Evolutionary conservation across 2,113 vertebrate species (phyloP).

Genomic region (Anser brachyrhynchus): DNA sequence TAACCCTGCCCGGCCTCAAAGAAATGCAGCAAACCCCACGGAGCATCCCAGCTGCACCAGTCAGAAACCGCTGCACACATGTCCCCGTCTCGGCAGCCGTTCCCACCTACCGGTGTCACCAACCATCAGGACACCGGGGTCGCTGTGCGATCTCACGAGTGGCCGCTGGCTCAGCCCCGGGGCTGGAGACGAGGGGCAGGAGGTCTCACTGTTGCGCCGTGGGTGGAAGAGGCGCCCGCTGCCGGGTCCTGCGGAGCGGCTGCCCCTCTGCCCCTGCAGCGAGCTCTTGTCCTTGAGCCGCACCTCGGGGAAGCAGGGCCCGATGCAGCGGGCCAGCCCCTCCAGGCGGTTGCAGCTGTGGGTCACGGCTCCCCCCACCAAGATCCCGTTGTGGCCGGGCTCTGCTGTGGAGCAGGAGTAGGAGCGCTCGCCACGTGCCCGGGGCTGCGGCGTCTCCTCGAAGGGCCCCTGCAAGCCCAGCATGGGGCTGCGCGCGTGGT

Average conservation of each 20-base stretch:
- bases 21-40: accelerated
- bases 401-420: slow-evolving; percentile 92
- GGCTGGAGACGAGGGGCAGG: slow-evolving; percentile 70
- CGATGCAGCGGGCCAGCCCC: slow-evolving; percentile 61
- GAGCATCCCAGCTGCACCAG: accelerated
- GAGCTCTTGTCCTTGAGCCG: slow-evolving; percentile 73
- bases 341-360: slow-evolving; percentile 93
- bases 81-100: accelerated
- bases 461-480: slow-evolving; percentile 78
- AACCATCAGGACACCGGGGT: slow-evolving; percentile 83
- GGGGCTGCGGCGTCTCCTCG: slow-evolving; percentile 77
- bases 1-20: accelerated
- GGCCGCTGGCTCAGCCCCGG: slow-evolving; percentile 42
- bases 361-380: slow-evolving; percentile 69
- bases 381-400: slow-evolving; percentile 50
- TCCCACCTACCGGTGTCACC: slow-evolving; percentile 76
- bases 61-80: accelerated
- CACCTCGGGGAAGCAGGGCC: slow-evolving; percentile 85
- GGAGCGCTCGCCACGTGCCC: slow-evolving; percentile 86
- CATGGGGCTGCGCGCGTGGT: slow-evolving; percentile 70
- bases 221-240: background rate
- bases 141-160: slow-evolving; percentile 89
- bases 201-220: slow-evolving; percentile 78
- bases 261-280: slow-evolving; percentile 10
- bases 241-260: background rate